Evolutionary conservation across 2,888 invertebrate species (phyloP).

Genomic region (Cheiracanthium punctorium): DNA sequence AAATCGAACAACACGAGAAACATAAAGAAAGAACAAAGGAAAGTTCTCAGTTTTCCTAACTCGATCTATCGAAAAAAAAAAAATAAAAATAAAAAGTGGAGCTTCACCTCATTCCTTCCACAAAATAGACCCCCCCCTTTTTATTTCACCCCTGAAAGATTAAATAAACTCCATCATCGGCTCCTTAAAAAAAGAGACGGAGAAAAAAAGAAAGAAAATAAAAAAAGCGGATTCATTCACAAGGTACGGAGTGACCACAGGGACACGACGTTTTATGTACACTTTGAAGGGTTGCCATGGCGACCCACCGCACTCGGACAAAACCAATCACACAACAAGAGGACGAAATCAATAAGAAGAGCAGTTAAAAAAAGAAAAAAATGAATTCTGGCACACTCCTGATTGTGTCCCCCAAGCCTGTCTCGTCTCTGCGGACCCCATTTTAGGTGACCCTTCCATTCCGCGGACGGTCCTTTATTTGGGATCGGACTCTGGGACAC

Average conservation of each 20-base stretch:
- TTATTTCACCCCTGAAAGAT: not conserved
- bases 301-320: slow-evolving; percentile 40
- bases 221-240: slow-evolving; percentile 6
- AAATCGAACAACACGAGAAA: too few relatives aligned
- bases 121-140: not conserved
- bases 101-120: not conserved
- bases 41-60: too few relatives aligned
- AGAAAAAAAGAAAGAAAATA: too few relatives aligned
- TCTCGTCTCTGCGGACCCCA: slow-evolving; percentile 22
- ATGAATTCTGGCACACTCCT: slow-evolving; percentile 32
- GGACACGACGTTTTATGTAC: slow-evolving; percentile 17
- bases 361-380: slow-evolving; percentile 46
- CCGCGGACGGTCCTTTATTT: too few relatives aligned
- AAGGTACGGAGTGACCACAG: not conserved
- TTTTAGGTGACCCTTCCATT: too few relatives aligned
- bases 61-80: too few relatives aligned
- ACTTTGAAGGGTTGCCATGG: slow-evolving; percentile 47
- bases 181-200: not conserved
- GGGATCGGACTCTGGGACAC: too few relatives aligned
- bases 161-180: not conserved
- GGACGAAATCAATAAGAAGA: slow-evolving; percentile 27
- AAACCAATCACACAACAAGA: slow-evolving; percentile 55
- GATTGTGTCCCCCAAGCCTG: not conserved
- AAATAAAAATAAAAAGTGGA: too few relatives aligned
- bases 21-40: too few relatives aligned